Conservation (phyloP, 1,140 invertebrate genomes). For the Drosophila sturtevanti region DNA sequence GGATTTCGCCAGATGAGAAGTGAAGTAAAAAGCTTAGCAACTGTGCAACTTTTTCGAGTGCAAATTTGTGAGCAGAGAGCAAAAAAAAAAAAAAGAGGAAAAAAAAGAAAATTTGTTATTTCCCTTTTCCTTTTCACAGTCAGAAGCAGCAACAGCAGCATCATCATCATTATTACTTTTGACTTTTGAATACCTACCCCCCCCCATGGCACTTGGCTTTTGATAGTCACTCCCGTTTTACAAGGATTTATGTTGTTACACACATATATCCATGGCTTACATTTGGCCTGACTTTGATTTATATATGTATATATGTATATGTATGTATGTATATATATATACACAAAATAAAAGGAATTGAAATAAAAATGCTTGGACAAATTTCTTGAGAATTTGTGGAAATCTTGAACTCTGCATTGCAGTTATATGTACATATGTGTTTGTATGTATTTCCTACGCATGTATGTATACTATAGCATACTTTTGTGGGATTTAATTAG, state of each 20-base stretch:
- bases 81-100: not conserved
- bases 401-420: not conserved
- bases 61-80: conserved; percentile 40
- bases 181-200: conserved; percentile 29
- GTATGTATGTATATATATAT: not conserved
- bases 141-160: conserved; percentile 38
- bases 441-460: no score
- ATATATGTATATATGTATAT: not conserved
- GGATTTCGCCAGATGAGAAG: conserved; percentile 40
- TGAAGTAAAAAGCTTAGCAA: conserved; percentile 34
- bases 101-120: conserved; percentile 23
- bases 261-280: conserved; percentile 4
- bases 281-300: conserved; percentile 10
- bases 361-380: not conserved
- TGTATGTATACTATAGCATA: not conserved
- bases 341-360: not conserved
- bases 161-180: conserved; percentile 48
- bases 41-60: conserved; percentile 57
- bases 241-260: conserved; percentile 3
- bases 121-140: conserved; percentile 29
- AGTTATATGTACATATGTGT: not conserved
- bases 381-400: not conserved
- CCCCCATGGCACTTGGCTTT: not conserved
- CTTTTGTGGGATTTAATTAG: conserved; percentile 4
- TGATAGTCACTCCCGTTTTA: not conserved